These are phyloP conservation scores for Centroberyx gerrardi DNA, from an alignment of 2,797 vertebrate genomes.

Conservation along the genomic window DNA sequence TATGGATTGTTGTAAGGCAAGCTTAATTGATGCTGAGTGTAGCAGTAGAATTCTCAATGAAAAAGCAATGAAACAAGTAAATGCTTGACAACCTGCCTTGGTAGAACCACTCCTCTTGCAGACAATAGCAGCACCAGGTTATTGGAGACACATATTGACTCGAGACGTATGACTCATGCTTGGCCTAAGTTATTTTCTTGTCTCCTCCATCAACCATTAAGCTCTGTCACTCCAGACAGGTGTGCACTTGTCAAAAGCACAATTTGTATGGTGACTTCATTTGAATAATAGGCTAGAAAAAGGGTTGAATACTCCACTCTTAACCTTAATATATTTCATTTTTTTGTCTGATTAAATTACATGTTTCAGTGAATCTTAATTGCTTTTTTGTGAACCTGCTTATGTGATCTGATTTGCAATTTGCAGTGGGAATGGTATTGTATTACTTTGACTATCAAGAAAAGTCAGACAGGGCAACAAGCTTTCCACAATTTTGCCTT, in stretches of 20 bases:
- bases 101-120: constrained; percentile 18
- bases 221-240: constrained; percentile 60
- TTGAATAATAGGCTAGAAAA: constrained; percentile 76
- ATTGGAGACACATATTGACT: constrained; percentile 53
- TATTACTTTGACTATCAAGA: constrained; percentile 73
- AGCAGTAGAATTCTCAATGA: constrained; percentile 71
- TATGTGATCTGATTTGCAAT: constrained; percentile 88
- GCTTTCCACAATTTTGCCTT: constrained; percentile 62
- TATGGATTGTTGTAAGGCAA: constrained; percentile 79
- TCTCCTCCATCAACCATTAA: constrained; percentile 42
- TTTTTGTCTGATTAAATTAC: constrained; percentile 90
- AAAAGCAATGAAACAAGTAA: constrained; percentile 66
- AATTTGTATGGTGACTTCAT: constrained; percentile 68
- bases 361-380: constrained; percentile 92
- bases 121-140: constrained; percentile 32
- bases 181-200: constrained; percentile 43
- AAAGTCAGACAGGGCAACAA: constrained; percentile 72
- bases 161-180: constrained; percentile 30
- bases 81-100: constrained; percentile 49
- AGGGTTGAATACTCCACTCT: constrained; percentile 66
- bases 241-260: constrained; percentile 62
- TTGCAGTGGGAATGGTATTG: constrained; percentile 82
- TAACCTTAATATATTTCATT: constrained; percentile 85
- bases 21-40: constrained; percentile 78
- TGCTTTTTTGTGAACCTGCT: constrained; percentile 87